phyloP scores from a whole-genome alignment of 2,888 invertebrate species.

The Lapara coniferarum region DNA sequence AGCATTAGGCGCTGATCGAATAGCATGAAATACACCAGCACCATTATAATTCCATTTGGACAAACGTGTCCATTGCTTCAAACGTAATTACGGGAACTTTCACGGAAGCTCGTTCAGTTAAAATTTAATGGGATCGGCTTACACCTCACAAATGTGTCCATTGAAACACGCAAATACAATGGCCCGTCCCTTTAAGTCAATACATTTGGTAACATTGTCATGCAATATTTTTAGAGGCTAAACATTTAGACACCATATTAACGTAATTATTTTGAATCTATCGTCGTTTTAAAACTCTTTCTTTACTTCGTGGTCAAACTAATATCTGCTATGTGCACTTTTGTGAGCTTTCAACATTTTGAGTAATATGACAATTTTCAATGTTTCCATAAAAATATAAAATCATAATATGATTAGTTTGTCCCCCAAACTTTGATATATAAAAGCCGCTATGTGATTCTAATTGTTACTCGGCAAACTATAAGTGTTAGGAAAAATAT shows the following conservation, averaged over 20 bases:
- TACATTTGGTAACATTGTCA: slow-evolving; percentile 63
- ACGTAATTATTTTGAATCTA: too few species aligned
- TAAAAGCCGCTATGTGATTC: too few species aligned
- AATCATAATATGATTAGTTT: too few species aligned
- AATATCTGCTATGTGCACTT: too few species aligned
- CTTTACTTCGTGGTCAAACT: too few species aligned
- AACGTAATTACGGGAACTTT: slow-evolving; percentile 41
- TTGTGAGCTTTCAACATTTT: too few species aligned
- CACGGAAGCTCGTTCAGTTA: slow-evolving; percentile 57
- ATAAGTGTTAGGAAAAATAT: too few species aligned
- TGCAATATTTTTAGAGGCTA: slow-evolving; percentile 38
- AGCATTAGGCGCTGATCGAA: background rate
- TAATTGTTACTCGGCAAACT: too few species aligned
- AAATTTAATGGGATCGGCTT: slow-evolving; percentile 61
- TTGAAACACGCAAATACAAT: slow-evolving; percentile 61
- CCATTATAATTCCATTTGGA: background rate
- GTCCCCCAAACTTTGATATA: too few species aligned
- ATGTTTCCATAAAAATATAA: too few species aligned
- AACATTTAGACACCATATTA: background rate
- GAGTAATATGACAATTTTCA: too few species aligned
- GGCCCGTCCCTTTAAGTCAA: slow-evolving; percentile 54
- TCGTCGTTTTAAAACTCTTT: too few species aligned
- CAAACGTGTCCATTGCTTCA: background rate
- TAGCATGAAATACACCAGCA: background rate
- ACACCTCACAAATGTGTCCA: slow-evolving; percentile 59